phyloP scores from a whole-genome alignment of 2,113 vertebrate genomes.

The Girardinichthys multiradiatus region DNA sequence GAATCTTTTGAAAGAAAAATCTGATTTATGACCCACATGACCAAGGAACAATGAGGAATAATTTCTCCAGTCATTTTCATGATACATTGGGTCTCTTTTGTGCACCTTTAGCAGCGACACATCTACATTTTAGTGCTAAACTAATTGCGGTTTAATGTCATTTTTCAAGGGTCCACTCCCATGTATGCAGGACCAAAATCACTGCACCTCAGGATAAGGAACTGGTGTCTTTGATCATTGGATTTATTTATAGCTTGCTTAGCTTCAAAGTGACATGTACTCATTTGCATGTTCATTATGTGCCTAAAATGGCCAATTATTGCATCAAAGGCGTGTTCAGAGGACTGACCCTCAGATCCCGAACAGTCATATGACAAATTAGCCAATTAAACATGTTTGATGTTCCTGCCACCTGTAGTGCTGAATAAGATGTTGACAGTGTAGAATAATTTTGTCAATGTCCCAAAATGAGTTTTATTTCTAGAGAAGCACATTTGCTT shows the following conservation, averaged over 20 bases:
- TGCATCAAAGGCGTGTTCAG: conserved; percentile 55
- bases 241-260: conserved; percentile 54
- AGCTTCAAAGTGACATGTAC: conserved; percentile 54
- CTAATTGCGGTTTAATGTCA: conserved; percentile 3
- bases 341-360: conserved; percentile 42
- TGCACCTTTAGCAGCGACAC: background rate
- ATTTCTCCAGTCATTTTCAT: background rate
- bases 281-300: conserved; percentile 69
- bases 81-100: background rate
- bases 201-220: conserved; percentile 41
- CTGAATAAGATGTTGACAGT: conserved; percentile 25
- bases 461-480: conserved; percentile 7
- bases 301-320: conserved; percentile 68
- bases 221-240: conserved; percentile 56
- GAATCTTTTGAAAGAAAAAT: conserved; percentile 12
- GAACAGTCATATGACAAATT: conserved; percentile 72
- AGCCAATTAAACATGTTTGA: conserved; percentile 70
- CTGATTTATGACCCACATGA: background rate
- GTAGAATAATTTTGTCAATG: conserved; percentile 29
- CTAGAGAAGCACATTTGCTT: background rate
- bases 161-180: background rate
- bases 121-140: conserved; percentile 3
- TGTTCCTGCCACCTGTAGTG: conserved; percentile 37
- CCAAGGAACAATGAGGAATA: conserved; percentile 6
- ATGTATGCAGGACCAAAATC: background rate